These are phyloP conservation scores for Drosophila paramelanica DNA, from an alignment of 2,888 invertebrate species.

Conservation along the genomic window DNA sequence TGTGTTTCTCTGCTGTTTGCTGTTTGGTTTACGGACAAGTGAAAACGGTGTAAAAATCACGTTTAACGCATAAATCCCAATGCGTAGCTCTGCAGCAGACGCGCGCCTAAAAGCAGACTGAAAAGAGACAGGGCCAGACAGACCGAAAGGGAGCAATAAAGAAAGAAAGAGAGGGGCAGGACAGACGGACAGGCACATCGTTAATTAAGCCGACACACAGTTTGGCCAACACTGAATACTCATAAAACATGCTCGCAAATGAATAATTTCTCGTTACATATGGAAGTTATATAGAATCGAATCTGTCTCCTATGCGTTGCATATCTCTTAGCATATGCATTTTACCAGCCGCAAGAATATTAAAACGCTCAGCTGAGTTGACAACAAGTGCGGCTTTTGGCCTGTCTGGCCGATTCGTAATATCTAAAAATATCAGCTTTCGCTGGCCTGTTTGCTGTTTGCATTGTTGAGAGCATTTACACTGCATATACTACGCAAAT, in stretches of 20 bases:
- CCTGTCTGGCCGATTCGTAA: slow-evolving; percentile 9
- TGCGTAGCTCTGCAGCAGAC: slow-evolving; percentile 24
- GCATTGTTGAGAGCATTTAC: background rate
- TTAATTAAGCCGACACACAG: slow-evolving; percentile 41
- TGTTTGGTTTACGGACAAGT: slow-evolving; percentile 27
- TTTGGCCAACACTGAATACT: slow-evolving; percentile 6
- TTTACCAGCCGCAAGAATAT: background rate
- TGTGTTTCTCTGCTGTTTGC: slow-evolving; percentile 16
- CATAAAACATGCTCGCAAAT: no score
- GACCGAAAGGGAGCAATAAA: background rate
- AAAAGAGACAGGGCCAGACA: slow-evolving; percentile 28
- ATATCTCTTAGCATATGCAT: background rate
- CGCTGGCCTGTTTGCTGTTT: no score
- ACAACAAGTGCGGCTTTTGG: slow-evolving; percentile 11
- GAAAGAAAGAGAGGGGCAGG: background rate
- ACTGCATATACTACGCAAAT: background rate
- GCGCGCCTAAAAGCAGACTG: slow-evolving; percentile 41
- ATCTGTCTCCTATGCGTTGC: no score
- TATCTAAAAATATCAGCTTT: slow-evolving; percentile 15
- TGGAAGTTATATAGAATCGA: no score
- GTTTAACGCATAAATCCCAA: slow-evolving; percentile 61
- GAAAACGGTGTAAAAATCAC: slow-evolving; percentile 66
- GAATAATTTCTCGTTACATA: no score
- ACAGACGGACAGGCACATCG: slow-evolving; percentile 1
- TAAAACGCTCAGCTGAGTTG: background rate